Evolutionary conservation across 1,140 invertebrate species (phyloP).

Genomic region (Sinonovacula constricta): DNA sequence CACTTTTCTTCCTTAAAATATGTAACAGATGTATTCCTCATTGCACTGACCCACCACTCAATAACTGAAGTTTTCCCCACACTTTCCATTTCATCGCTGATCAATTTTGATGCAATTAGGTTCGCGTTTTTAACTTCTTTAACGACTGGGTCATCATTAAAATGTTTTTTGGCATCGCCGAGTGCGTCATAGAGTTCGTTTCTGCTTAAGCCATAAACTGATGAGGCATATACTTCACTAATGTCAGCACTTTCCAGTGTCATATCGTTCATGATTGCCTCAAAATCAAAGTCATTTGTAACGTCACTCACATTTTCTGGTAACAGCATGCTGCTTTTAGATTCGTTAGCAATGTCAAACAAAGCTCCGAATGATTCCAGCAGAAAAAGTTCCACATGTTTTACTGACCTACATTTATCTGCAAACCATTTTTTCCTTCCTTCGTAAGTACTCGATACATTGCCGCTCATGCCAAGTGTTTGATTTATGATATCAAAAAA

Average conservation of each 20-base stretch:
- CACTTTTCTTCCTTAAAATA: conserved; percentile 18
- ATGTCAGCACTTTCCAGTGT: conserved; percentile 8
- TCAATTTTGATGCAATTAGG: background rate
- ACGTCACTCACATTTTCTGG: background rate
- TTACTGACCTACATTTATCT: conserved; percentile 16
- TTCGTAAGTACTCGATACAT: background rate
- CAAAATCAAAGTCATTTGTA: background rate
- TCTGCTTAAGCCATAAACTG: conserved; percentile 14
- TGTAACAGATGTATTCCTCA: conserved; percentile 2
- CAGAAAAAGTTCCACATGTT: conserved; percentile 6
- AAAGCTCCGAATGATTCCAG: conserved; percentile 9
- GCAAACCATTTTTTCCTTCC: conserved; percentile 3
- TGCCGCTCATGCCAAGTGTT: background rate
- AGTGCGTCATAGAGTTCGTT: conserved; percentile 3
- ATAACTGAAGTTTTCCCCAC: conserved; percentile 5
- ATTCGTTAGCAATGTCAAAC: conserved; percentile 8
- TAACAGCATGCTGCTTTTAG: conserved; percentile 1
- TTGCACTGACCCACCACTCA: conserved; percentile 13
- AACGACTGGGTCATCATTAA: conserved; percentile 14
- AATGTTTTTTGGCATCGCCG: background rate
- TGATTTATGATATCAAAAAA: background rate
- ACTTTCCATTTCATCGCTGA: background rate
- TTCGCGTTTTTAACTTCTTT: conserved; percentile 1
- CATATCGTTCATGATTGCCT: background rate
- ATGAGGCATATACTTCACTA: conserved; percentile 7